Conservation (phyloP, 1,140 invertebrate genomes). For the Rhopalosiphum padi region DNA sequence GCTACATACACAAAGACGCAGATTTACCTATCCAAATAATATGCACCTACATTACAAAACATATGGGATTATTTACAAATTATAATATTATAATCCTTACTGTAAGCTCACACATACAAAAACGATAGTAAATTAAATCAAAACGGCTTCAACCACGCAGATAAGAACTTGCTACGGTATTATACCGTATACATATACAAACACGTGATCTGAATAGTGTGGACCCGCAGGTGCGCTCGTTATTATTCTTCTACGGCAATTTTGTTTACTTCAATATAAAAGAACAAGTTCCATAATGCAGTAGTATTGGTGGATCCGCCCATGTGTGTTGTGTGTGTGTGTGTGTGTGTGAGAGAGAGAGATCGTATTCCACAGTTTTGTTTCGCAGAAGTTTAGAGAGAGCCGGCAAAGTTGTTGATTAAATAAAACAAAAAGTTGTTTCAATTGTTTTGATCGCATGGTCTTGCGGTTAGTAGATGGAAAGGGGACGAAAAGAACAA, state of each 20-base stretch:
- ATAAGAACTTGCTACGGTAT: conserved; percentile 18
- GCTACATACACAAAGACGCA: background rate
- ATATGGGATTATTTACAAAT: background rate
- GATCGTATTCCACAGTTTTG: conserved; percentile 31
- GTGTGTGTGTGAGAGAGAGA: background rate
- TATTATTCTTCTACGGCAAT: conserved; percentile 56
- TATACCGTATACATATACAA: background rate
- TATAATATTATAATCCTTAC: background rate
- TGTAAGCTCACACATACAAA: background rate
- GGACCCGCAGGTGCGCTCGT: conserved; percentile 39
- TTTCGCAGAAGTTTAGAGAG: conserved; percentile 29
- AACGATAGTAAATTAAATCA: conserved; percentile 44
- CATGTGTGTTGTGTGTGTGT: background rate
- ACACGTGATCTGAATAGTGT: conserved; percentile 44
- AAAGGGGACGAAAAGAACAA: background rate
- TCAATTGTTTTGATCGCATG: conserved; percentile 56
- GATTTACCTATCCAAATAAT: background rate
- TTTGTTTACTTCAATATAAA: conserved; percentile 53
- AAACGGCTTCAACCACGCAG: background rate
- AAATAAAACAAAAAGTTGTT: conserved; percentile 55
- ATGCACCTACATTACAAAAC: background rate
- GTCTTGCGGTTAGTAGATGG: conserved; percentile 9
- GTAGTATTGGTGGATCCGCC: background rate
- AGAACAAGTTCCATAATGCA: conserved; percentile 37
- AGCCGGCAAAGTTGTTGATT: conserved; percentile 55